Evolutionary conservation across 2,888 invertebrate species (phyloP).

Genomic region (Ophion ellenae): DNA sequence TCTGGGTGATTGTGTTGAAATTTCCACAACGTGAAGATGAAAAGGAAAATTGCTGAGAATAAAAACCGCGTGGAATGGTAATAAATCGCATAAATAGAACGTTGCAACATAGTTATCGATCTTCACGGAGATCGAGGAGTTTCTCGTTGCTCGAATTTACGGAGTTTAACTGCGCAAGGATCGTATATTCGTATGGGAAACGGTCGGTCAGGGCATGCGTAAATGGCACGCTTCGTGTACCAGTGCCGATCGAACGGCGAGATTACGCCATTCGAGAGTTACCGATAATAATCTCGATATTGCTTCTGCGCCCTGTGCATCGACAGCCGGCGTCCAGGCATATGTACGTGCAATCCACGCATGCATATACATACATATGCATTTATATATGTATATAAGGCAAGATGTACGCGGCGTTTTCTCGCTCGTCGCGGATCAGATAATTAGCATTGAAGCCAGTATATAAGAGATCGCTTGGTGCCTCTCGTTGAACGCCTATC

Average conservation of each 20-base stretch:
- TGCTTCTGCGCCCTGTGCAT: slow-evolving; percentile 73
- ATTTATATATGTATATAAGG: slow-evolving; percentile 28
- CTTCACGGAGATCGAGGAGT: slow-evolving; percentile 15
- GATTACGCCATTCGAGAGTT: slow-evolving; percentile 77
- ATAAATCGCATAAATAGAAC: slow-evolving; percentile 28
- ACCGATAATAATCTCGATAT: slow-evolving; percentile 81
- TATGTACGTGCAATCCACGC: slow-evolving; percentile 34
- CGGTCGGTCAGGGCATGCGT: slow-evolving; percentile 73
- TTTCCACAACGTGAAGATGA: neutral
- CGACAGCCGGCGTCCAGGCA: slow-evolving; percentile 55
- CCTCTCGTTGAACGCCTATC: slow-evolving; percentile 70
- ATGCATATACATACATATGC: slow-evolving; percentile 9
- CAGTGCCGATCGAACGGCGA: slow-evolving; percentile 73
- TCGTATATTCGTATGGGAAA: slow-evolving; percentile 53
- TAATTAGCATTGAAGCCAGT: slow-evolving; percentile 80
- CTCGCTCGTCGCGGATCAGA: slow-evolving; percentile 75
- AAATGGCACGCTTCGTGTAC: slow-evolving; percentile 79
- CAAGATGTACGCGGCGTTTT: slow-evolving; percentile 54
- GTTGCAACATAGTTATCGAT: slow-evolving; percentile 38
- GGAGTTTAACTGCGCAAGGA: slow-evolving; percentile 26
- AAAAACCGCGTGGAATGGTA: slow-evolving; percentile 6
- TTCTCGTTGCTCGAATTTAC: slow-evolving; percentile 44
- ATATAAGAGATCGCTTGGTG: slow-evolving; percentile 60
- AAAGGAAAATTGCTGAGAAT: neutral
- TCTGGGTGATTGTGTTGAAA: slow-evolving; percentile 1